These are phyloP conservation scores for Tolmerus cingulatus DNA, from an alignment of 2,888 invertebrate genomes.

Conservation along the genomic window DNA sequence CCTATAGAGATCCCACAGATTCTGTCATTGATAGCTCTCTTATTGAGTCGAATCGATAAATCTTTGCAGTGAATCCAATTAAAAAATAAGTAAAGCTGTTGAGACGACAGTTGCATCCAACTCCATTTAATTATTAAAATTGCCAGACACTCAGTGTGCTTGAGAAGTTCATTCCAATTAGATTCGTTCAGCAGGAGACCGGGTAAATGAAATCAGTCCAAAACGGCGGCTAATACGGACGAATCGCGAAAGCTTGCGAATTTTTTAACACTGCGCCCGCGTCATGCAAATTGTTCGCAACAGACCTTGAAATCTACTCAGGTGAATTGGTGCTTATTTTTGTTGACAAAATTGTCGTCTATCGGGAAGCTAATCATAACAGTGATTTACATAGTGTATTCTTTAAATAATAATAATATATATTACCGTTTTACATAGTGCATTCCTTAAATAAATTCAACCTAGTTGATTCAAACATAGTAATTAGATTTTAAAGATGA, in stretches of 20 bases:
- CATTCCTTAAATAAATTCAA: neutral
- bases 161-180: slow-evolving; percentile 28
- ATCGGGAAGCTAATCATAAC: neutral
- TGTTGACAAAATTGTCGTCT: neutral
- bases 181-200: neutral
- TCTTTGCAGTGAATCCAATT: neutral
- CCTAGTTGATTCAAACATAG: too few species aligned
- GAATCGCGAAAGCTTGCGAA: neutral
- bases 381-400: neutral
- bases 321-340: neutral
- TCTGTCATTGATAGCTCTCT: slow-evolving; percentile 1
- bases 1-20: neutral
- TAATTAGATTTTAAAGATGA: too few species aligned
- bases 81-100: neutral
- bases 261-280: neutral
- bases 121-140: slow-evolving; percentile 27
- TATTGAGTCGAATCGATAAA: neutral
- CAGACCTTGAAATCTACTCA: neutral
- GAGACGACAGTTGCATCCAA: slow-evolving; percentile 25
- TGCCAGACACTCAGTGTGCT: slow-evolving; percentile 22
- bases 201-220: slow-evolving; percentile 3
- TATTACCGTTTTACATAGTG: too few species aligned
- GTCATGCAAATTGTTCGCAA: neutral
- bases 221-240: neutral
- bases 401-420: too few species aligned